Conservation (phyloP, 2,797 vertebrate genomes). For the Otolemur crassicaudatus region DNA sequence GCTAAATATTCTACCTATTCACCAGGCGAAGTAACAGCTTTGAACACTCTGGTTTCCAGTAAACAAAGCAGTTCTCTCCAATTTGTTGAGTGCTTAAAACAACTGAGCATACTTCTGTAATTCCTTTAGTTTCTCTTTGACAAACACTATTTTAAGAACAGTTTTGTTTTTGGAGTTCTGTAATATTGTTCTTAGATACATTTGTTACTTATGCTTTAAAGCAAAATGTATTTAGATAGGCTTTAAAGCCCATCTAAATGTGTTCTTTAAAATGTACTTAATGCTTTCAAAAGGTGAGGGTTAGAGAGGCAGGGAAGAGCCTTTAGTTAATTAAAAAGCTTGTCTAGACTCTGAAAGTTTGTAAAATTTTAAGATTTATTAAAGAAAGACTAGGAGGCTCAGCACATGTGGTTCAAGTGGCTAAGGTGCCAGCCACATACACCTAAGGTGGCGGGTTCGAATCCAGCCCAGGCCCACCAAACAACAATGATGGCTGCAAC, state of each 20-base stretch:
- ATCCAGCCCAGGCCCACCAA: too few species aligned
- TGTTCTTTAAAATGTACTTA: slow-evolving; percentile 58
- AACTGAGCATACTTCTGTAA: slow-evolving; percentile 36
- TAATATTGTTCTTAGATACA: slow-evolving; percentile 53
- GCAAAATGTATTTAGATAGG: background rate
- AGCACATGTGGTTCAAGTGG: too few species aligned
- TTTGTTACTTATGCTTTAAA: slow-evolving; percentile 60
- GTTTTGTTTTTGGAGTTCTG: slow-evolving; percentile 61
- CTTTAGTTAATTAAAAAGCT: slow-evolving; percentile 46
- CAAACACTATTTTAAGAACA: slow-evolving; percentile 60
- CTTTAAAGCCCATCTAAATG: slow-evolving; percentile 47
- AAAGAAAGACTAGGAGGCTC: slow-evolving; percentile 15
- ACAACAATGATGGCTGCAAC: too few species aligned
- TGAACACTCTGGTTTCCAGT: slow-evolving; percentile 53
- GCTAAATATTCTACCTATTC: slow-evolving; percentile 60
- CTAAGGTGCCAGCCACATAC: too few species aligned
- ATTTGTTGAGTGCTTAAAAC: slow-evolving; percentile 45
- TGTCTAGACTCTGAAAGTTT: slow-evolving; percentile 8
- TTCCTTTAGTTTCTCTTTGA: slow-evolving; percentile 65
- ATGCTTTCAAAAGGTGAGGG: slow-evolving; percentile 16
- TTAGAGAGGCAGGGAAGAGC: background rate
- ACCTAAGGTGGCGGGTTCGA: too few species aligned
- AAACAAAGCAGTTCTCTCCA: slow-evolving; percentile 62
- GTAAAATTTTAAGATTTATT: background rate
- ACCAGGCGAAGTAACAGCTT: slow-evolving; percentile 63